Base-by-base conservation (phyloP, 1,140 invertebrate species). In the Psix sp. region DNA sequence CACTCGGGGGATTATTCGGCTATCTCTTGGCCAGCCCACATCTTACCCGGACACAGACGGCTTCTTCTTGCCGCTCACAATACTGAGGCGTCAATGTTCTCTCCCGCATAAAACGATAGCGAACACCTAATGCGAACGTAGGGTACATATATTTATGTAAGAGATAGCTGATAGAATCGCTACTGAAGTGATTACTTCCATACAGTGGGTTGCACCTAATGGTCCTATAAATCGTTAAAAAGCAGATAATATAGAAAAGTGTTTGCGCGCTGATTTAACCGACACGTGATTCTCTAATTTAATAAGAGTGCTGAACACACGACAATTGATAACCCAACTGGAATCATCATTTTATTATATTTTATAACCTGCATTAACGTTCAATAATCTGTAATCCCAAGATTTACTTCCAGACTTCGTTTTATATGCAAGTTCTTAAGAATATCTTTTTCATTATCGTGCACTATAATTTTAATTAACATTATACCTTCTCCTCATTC, bases 141-240 rank as follows among this genome's bases (percentile, higher is more conserved):
- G 74, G 76, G 78, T 83, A 83, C 80, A 82, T 82, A 82, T 83
- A 82, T 83, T 83, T 82, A 83, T 83, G 73, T 54, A 56, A n/a
- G 76, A 81, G 74, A 82, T 82, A 74, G 68, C 66, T 60, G 80
- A 83, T 81, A 79, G 51, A 76, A 62, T 74, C 18, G 74, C 78
- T 77, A 80, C 74, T 26, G 56, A 70, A 68, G 73, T 67, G 74
- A 81, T 81, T 76, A 66, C 76, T 67, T 57, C 57, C 51, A 45
- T 67, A 54, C 39, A 46, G 33, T 39, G 46, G 33, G 54, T 49
- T 56, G 46, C 48, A 29, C 35, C 56, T 66, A 66, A 60, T 66
- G 56, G 46, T 40, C 18, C 49, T 35, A 73, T 73, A 66, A 73
- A 73, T 73, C 56, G 46, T 66, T 49, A 48, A 49, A 60, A 49